A percentile compares a stretch with the other conserved stretches of the same genome.
Conservation (phyloP, 2,888 invertebrate genomes). For the Latrodectus elegans region DNA sequence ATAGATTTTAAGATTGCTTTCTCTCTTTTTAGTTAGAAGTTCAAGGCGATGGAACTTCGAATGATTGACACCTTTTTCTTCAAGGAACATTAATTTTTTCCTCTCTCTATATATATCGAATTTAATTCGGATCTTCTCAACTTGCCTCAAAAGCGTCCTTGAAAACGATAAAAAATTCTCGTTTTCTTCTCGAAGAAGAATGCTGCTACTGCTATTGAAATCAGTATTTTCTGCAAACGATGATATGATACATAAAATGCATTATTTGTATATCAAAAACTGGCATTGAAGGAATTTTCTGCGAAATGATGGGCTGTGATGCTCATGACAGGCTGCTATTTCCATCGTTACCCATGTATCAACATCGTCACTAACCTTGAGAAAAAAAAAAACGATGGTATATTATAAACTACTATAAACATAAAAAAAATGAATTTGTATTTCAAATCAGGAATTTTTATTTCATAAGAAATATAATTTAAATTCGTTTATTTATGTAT, state of each 20-base stretch:
- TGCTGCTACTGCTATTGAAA: background rate
- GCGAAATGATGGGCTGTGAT: background rate
- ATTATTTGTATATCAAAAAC: background rate
- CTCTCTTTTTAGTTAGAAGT: background rate
- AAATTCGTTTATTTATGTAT: too few relatives aligned
- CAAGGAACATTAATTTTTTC: background rate
- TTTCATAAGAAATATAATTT: too few relatives aligned
- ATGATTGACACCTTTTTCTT: background rate
- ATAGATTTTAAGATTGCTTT: background rate
- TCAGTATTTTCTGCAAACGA: constrained; percentile 1
- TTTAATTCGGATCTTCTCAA: background rate
- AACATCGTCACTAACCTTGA: too few relatives aligned
- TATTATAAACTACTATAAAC: too few relatives aligned
- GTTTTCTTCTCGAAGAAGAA: background rate
- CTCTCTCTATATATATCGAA: background rate
- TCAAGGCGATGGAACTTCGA: background rate
- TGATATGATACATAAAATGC: background rate
- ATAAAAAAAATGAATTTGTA: too few relatives aligned
- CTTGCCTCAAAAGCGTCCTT: background rate
- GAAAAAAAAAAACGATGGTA: too few relatives aligned
- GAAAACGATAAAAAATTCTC: background rate
- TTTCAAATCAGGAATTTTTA: too few relatives aligned
- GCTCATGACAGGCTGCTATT: background rate
- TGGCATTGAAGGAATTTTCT: background rate
- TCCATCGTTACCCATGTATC: background rate